Evolutionary conservation across 2,113 vertebrate species (phyloP).

Genomic region (Alexandromys fortis): DNA sequence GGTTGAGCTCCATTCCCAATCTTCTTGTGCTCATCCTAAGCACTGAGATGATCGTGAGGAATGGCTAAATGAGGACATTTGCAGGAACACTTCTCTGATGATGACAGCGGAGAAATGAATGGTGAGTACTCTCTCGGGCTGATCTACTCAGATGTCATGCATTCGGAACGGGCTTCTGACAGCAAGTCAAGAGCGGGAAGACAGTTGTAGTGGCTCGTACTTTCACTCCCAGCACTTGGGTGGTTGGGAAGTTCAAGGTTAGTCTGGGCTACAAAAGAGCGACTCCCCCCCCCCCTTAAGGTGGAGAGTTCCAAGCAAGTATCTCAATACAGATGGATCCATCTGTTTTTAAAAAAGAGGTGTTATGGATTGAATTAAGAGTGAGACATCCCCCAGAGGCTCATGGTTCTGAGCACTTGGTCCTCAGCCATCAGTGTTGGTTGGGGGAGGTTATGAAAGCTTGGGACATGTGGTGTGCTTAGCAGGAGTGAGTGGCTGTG

Average conservation of each 20-base stretch:
- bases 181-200: background rate
- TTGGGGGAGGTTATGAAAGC: background rate
- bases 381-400: background rate
- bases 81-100: background rate
- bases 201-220: background rate
- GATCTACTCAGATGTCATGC: background rate
- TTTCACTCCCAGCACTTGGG: background rate
- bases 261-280: background rate
- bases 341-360: conserved; percentile 37
- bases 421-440: background rate
- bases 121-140: background rate
- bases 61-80: background rate
- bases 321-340: background rate
- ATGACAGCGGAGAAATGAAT: background rate
- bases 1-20: background rate
- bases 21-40: background rate
- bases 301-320: background rate
- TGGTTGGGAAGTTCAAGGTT: background rate
- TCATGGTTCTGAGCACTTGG: background rate
- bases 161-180: background rate
- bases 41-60: background rate
- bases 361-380: background rate
- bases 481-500: background rate
- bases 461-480: background rate
- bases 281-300: no score